Conservation (phyloP, 2,113 vertebrate genomes). For the Gopherus flavomarginatus region DNA sequence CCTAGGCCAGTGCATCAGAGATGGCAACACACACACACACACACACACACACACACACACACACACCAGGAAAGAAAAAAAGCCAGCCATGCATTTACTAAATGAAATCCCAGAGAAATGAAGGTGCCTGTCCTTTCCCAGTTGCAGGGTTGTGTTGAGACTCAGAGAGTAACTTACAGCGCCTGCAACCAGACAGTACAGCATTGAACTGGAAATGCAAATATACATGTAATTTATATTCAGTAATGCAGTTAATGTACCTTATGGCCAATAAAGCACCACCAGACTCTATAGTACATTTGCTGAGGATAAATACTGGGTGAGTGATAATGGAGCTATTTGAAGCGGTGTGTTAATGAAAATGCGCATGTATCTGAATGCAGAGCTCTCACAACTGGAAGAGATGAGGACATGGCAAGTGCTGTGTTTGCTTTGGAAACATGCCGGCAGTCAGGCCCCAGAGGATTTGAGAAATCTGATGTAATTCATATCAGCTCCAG, state of each 20-base stretch:
- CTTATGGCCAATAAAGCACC: conserved; percentile 2
- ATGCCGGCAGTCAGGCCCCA: neutral
- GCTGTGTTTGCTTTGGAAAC: neutral
- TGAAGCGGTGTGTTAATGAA: neutral
- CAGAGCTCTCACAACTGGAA: neutral
- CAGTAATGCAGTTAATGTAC: conserved; percentile 22
- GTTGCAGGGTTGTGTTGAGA: neutral
- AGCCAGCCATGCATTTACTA: neutral
- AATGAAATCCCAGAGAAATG: neutral
- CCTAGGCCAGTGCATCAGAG: neutral
- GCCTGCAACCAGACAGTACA: neutral
- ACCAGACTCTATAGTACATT: neutral
- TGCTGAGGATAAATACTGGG: conserved; percentile 12
- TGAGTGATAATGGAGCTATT: neutral
- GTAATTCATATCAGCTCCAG: neutral
- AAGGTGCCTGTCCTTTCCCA: neutral
- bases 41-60: neutral
- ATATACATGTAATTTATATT: conserved; percentile 13
- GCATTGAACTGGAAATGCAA: conserved; percentile 30
- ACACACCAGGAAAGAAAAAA: neutral
- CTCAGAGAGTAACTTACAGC: neutral
- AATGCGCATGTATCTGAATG: neutral
- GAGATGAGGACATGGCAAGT: neutral
- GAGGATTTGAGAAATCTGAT: neutral
- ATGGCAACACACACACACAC: neutral